Conservation (phyloP, 1,140 invertebrate species). For the Drosophila jambulina region DNA sequence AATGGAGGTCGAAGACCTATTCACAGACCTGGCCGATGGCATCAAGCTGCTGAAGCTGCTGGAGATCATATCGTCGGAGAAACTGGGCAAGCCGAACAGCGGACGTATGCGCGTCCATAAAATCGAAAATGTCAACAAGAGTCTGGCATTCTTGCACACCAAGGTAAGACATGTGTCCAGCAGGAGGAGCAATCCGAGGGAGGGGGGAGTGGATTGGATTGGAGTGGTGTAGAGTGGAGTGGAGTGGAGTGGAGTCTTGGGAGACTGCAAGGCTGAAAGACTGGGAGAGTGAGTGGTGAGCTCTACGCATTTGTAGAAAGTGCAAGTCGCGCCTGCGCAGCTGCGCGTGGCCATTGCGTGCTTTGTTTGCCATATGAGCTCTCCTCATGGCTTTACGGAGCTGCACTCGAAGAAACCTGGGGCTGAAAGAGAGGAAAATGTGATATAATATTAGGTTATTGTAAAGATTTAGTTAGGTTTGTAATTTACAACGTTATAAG, state of each 20-base stretch:
- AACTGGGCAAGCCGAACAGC: slow-evolving; percentile 97
- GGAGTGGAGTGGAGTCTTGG: slow-evolving; percentile 4
- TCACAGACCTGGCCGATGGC: slow-evolving; percentile 98
- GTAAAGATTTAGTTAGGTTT: background rate
- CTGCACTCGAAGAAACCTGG: background rate
- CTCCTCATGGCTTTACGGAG: background rate
- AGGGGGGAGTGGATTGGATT: background rate
- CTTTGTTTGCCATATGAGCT: slow-evolving; percentile 76
- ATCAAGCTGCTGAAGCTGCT: slow-evolving; percentile 97
- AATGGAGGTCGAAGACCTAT: slow-evolving; percentile 99
- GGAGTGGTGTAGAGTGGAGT: background rate
- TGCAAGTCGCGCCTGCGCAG: slow-evolving; percentile 78
- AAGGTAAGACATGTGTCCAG: slow-evolving; percentile 89
- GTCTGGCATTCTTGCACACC: slow-evolving; percentile 98
- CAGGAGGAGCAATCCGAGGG: background rate
- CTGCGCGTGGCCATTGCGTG: slow-evolving; percentile 79
- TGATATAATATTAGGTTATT: background rate
- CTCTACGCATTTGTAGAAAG: slow-evolving; percentile 81
- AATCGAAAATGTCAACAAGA: slow-evolving; percentile 99
- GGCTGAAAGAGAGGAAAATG: background rate
- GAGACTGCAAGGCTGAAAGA: background rate
- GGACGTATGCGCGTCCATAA: slow-evolving; percentile 99
- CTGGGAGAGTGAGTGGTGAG: slow-evolving; percentile 7
- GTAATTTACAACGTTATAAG: too few species aligned
- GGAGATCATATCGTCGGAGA: slow-evolving; percentile 99